Conservation (phyloP, 2,888 invertebrate genomes). For the Ptycholaimellus sp. region DNA sequence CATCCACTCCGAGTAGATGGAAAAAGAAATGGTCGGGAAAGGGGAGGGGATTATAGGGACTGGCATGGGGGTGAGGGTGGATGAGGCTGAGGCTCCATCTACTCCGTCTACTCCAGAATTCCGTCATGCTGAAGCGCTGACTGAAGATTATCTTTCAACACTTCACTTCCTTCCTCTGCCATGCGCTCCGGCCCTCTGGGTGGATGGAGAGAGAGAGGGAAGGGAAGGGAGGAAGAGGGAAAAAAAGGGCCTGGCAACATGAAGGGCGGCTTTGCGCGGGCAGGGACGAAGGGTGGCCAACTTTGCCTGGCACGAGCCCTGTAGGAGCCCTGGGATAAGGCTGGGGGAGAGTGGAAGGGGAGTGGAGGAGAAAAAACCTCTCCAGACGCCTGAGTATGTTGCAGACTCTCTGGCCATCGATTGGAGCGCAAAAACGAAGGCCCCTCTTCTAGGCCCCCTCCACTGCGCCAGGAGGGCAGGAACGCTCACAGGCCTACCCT, state of each 20-base stretch:
- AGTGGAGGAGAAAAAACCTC: no score
- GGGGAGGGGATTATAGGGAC: neutral
- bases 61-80: neutral
- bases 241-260: neutral
- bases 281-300: neutral
- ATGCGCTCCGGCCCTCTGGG: neutral
- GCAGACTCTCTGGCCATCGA: no score
- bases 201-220: neutral
- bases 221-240: neutral
- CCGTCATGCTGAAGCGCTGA: no score
- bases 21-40: constrained; percentile 1
- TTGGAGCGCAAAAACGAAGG: no score
- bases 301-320: neutral
- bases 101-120: no score
- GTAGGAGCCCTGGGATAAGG: neutral
- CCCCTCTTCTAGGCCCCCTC: no score
- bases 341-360: neutral
- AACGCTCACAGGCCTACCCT: no score
- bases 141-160: no score
- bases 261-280: constrained; percentile 1
- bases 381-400: no score
- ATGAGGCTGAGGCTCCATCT: neutral
- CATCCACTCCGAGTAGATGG: neutral
- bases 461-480: no score
- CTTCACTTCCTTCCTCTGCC: no score